Evolutionary conservation across 2,888 invertebrate species (phyloP), one percentile per base, ranked within the genome.

Genomic region (Nomada ferruginata): DNA sequence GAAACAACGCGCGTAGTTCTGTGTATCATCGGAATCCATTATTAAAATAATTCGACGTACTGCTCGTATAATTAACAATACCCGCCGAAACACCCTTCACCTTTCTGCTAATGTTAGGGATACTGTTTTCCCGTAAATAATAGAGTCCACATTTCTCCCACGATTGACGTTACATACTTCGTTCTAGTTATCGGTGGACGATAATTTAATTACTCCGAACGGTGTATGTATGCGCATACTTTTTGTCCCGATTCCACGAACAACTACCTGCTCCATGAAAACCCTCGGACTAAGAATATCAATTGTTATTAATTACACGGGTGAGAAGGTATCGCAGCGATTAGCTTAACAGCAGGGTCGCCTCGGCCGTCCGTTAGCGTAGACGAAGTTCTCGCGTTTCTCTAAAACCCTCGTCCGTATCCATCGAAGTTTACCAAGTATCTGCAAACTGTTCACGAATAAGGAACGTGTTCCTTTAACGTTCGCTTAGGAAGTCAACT

Each of bases 371-470:
- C 68, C 59, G 55, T 63, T 64, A 65, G 44, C 68, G 55, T 68
- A 61, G 53, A 71, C 68, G 68, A 63, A 59, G 61, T 59, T 69
- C 47, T 63, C 50, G 36, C 13, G 70, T 63, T 47, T 59, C 76
- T 64, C 36, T 47, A 60, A 73, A 72, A 65, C 50, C 29, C 44
- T n/a, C 26, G 36, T 29, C 57, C 50, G 50, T 65, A 55, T 55
- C 61, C 55, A 50, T 74, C 60, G 36, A 66, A 78, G 59, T 83
- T 74, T 70, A 52, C 78, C n/a, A 83, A 83, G 36, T 36, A 78
- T 78, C 78, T 59, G 78, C 57, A 82, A 83, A 82, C 83, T 82
- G 73, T 61, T 66, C 74, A 66, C 66, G 75, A 71, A 79, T 69
- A n/a, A 52, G 18, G 68, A 79, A 82, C 83, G 75, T 75, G 83